Conservation (phyloP, 2,888 invertebrate genomes). For the Flexamia atlantica region DNA sequence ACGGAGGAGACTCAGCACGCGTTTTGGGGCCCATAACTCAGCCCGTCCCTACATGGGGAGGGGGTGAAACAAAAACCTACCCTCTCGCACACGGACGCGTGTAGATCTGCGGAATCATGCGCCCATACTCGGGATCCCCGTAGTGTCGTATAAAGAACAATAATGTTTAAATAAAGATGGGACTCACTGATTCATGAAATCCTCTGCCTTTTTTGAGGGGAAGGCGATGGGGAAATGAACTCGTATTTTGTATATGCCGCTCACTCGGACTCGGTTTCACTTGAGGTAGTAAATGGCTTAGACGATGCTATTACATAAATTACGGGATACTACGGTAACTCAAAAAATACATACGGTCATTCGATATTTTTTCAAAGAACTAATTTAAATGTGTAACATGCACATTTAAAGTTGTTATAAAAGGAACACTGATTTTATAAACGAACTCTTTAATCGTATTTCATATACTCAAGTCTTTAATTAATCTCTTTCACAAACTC, state of each 20-base stretch:
- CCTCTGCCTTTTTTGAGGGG: slow-evolving; percentile 11
- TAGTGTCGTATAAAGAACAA: slow-evolving; percentile 60
- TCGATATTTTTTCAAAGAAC: no score
- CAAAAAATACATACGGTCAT: no score
- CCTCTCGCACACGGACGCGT: slow-evolving; percentile 11
- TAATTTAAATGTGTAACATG: no score
- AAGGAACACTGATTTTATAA: no score
- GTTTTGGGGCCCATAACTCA: slow-evolving; percentile 40
- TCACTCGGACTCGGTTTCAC: neutral
- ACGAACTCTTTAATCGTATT: no score
- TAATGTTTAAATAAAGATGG: slow-evolving; percentile 59
- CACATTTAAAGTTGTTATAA: no score
- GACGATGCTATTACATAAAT: no score
- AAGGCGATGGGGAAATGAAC: neutral
- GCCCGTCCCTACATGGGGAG: neutral
- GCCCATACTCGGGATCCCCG: slow-evolving; percentile 54
- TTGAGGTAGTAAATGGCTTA: neutral
- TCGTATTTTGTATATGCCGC: neutral
- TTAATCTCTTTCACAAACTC: no score
- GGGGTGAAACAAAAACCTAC: slow-evolving; percentile 34
- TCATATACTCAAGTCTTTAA: no score
- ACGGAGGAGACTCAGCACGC: slow-evolving; percentile 39
- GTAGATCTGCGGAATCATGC: slow-evolving; percentile 53
- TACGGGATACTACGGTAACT: no score
- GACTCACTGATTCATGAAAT: slow-evolving; percentile 53